Conservation (phyloP, 2,113 vertebrate species). For the Thalassoma bifasciatum region DNA sequence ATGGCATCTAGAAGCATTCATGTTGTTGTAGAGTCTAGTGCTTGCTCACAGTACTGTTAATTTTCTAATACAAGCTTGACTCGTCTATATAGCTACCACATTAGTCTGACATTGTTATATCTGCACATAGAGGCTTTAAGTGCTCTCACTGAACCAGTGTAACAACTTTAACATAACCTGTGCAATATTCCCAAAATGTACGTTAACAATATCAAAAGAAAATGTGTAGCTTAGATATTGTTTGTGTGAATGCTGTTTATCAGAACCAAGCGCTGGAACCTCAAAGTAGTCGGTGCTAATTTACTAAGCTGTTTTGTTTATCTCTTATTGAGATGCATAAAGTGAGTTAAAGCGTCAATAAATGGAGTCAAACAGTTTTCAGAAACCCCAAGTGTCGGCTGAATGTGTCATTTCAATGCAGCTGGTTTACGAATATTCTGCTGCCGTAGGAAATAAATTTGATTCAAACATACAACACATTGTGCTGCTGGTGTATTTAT, state of each 20-base stretch:
- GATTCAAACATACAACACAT: slow-evolving; percentile 1
- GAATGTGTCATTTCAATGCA: slow-evolving; percentile 14
- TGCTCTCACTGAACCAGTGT: slow-evolving; percentile 7
- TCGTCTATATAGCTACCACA: too few species aligned
- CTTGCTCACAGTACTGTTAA: too few species aligned
- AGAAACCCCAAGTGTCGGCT: neutral
- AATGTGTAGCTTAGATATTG: slow-evolving; percentile 4
- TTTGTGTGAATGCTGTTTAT: slow-evolving; percentile 21
- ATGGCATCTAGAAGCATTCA: too few species aligned
- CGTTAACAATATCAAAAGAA: slow-evolving; percentile 20
- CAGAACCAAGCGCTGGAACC: slow-evolving; percentile 3
- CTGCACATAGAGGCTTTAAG: slow-evolving; percentile 37
- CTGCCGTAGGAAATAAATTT: slow-evolving; percentile 2
- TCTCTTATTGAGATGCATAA: neutral
- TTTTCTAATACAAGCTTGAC: too few species aligned
- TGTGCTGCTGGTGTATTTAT: too few species aligned
- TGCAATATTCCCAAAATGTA: slow-evolving; percentile 40
- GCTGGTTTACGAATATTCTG: neutral
- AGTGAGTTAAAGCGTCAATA: slow-evolving; percentile 5
- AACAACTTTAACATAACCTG: slow-evolving; percentile 28
- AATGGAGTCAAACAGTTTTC: neutral
- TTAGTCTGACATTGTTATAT: neutral
- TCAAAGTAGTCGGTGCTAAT: neutral
- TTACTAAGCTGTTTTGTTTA: neutral
- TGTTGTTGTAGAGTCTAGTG: too few species aligned